phyloP scores from a whole-genome alignment of 2,888 invertebrate genomes.

The Gryllus longicercus region DNA sequence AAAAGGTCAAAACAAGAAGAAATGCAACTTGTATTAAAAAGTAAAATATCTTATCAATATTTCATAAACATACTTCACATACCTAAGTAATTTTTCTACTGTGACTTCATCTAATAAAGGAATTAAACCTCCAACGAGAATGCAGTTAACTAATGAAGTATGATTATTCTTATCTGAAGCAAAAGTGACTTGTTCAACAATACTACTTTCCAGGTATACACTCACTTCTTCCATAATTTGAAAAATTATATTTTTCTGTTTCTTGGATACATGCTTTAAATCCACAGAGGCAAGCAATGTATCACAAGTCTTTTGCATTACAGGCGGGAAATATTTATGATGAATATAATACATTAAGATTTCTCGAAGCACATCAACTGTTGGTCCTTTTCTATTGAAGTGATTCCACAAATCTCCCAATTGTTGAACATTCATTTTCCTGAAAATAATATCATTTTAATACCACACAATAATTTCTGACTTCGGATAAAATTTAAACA shows the following conservation, averaged over 20 bases:
- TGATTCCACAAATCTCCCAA: constrained; percentile 34
- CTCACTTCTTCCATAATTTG: constrained; percentile 36
- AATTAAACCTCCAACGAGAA: constrained; percentile 32
- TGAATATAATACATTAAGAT: constrained; percentile 36
- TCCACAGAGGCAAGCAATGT: constrained; percentile 30
- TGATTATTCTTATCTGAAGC: constrained; percentile 27
- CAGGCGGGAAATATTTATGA: constrained; percentile 30
- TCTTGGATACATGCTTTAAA: constrained; percentile 32
- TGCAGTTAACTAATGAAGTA: constrained; percentile 29
- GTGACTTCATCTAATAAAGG: constrained; percentile 30
- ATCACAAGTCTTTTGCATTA: constrained; percentile 11
- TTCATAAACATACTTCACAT: background rate
- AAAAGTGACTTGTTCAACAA: constrained; percentile 32
- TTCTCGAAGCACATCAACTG: constrained; percentile 33
- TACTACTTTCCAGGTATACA: constrained; percentile 31
- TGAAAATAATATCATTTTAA: constrained; percentile 22
- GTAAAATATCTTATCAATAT: too few species aligned
- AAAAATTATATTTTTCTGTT: constrained; percentile 35
- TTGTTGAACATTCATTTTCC: constrained; percentile 31
- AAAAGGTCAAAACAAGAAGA: too few species aligned
- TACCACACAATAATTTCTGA: too few species aligned
- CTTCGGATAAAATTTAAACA: too few species aligned
- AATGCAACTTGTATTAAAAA: too few species aligned
- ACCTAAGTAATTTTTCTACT: constrained; percentile 32
- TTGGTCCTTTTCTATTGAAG: constrained; percentile 31